Base-by-base conservation (phyloP, 1,140 invertebrate species). In the Anoplophora glabripennis region DNA sequence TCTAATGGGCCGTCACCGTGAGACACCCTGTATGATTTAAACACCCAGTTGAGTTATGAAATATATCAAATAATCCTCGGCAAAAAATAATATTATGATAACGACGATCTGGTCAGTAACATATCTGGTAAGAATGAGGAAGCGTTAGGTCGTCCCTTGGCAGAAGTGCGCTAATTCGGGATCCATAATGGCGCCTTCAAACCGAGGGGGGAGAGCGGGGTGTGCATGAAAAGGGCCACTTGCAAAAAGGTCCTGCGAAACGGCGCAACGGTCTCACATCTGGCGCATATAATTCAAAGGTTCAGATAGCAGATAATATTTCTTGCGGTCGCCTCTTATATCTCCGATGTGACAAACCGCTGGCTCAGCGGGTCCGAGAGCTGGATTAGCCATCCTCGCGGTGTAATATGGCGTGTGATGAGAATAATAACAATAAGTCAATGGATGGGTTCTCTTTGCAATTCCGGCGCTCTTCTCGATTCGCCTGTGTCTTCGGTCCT, bases 341-440 rank as follows among this genome's bases (percentile, higher is more conserved):
- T 72, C 70, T 70, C 63, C 40, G 61, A 66, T 70, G 68, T 70
- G 67, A 70, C 67, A 69, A 70, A 70, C 61, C 65, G 68, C 70
- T 68, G 55, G 68, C 63, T 72, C 68, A 69, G 70, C 70, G 46
- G 53, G 55, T 51, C 59, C 55, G 40, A 57, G 61, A 55, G 64
- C 60, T 62, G 63, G 65, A 67, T 67, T 69, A 69, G 63, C 65
- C 63, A 35, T 37, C 35, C 63, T 65, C 53, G 58, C 62, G 59
- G 66, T 72, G 68, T 72, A 72, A 72, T 72, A 72, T 70, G 61
- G 62, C 68, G 64, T 72, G 68, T 69, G 68, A 72, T 72, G 70
- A 69, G 68, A 72, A 72, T 70, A 70, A 72, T 72, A 72, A 72
- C 70, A 72, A 69, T 72, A 72, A 72, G 68, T 72, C 70, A 69